Conservation (phyloP, 2,888 invertebrate genomes). For the Archips crataeganus region DNA sequence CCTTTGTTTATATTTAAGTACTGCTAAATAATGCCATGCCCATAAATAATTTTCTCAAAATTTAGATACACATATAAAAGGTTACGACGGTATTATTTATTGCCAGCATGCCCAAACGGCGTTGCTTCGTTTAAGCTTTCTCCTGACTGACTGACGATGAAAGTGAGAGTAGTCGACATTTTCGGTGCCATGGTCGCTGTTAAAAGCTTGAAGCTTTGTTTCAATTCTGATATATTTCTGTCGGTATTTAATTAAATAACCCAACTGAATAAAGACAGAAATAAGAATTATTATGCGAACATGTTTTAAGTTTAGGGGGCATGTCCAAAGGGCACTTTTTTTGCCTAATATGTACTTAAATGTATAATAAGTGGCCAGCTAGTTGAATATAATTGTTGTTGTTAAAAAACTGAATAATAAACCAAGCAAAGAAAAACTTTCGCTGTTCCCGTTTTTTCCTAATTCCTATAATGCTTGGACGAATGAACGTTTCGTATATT, state of each 20-base stretch:
- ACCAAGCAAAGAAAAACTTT: too few relatives aligned
- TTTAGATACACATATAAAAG: neutral
- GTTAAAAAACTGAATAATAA: too few relatives aligned
- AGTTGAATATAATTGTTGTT: too few relatives aligned
- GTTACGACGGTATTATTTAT: neutral
- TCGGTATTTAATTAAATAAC: neutral
- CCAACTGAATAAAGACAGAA: neutral
- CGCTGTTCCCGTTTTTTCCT: too few relatives aligned
- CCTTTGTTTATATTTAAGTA: neutral
- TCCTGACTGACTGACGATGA: constrained; percentile 40
- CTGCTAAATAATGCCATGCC: neutral
- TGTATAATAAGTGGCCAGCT: too few relatives aligned
- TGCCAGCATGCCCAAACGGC: neutral
- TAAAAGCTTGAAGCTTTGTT: neutral
- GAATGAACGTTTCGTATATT: too few relatives aligned
- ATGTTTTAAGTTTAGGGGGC: too few relatives aligned
- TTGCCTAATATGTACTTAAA: too few relatives aligned
- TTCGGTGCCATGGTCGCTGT: neutral
- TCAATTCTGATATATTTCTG: neutral
- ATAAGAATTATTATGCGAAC: too few relatives aligned
- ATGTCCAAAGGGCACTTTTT: too few relatives aligned
- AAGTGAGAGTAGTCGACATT: constrained; percentile 54
- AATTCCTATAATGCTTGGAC: too few relatives aligned
- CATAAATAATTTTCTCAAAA: neutral
- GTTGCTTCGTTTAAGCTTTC: constrained; percentile 20